Conservation (phyloP, 1,140 invertebrate genomes). For the Drosophila takahashii region DNA sequence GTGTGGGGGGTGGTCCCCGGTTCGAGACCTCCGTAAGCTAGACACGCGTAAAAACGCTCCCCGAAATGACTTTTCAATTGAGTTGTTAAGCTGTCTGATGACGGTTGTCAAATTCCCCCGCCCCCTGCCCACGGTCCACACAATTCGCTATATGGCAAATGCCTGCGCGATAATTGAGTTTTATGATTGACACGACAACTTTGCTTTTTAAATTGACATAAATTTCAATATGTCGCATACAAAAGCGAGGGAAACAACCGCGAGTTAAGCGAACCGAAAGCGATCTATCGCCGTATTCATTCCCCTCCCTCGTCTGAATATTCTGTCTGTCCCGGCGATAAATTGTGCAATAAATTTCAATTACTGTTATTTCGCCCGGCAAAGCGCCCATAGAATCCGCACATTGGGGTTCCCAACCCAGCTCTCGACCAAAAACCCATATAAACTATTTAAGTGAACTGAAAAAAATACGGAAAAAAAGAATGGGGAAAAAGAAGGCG, state of each 20-base stretch:
- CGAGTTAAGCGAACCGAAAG: constrained; percentile 48
- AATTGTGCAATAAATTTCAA: constrained; percentile 84
- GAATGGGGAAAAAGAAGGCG: constrained; percentile 11
- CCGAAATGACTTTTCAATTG: constrained; percentile 73
- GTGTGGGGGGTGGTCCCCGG: constrained; percentile 13
- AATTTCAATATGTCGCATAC: constrained; percentile 77
- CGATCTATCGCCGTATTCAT: constrained; percentile 38
- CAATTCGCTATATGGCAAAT: constrained; percentile 30
- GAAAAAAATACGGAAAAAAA: constrained; percentile 11
- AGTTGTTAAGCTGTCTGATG: constrained; percentile 70
- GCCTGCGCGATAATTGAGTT: constrained; percentile 78
- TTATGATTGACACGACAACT: constrained; percentile 83
- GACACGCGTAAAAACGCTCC: constrained; percentile 76
- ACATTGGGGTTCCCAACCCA: constrained; percentile 25
- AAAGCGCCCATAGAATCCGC: constrained; percentile 54
- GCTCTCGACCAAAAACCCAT: constrained; percentile 35
- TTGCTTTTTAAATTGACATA: constrained; percentile 84
- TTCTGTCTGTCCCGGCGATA: constrained; percentile 59
- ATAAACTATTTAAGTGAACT: constrained; percentile 71
- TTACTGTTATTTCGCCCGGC: constrained; percentile 74
- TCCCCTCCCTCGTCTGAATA: constrained; percentile 1
- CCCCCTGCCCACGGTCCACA: background rate
- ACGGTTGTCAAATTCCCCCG: constrained; percentile 30
- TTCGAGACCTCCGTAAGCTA: constrained; percentile 45
- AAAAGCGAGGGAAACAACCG: constrained; percentile 44